Base-by-base conservation (phyloP, 2,113 vertebrate genomes). In the Saguinus midas region DNA sequence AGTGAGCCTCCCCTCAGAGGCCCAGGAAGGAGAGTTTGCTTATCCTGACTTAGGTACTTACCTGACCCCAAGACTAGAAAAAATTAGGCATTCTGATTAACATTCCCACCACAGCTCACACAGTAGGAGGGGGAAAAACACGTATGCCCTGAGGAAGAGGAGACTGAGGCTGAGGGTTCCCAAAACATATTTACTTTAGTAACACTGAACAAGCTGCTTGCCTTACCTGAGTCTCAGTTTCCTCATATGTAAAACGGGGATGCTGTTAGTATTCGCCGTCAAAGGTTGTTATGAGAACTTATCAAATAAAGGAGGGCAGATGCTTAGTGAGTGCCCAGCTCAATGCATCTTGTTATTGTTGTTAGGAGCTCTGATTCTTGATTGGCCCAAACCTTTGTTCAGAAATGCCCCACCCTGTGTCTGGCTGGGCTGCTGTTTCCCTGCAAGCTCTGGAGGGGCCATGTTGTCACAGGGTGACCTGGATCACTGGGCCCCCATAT, bases 341-440 rank as follows among this genome's bases (percentile, higher is more conserved):
- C 40, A 5, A 0, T 10, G 35, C 18, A 5, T 11, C 48, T 48
- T 17, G 32, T 48, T 35, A 6, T 6, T 0, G 10, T 9, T 5
- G 14, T 32, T 3, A 29, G 25, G 17, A 3, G 32, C 25, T 64
- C 58, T 32, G 5, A 16, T 48, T 72, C 5, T 18, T 2, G 4
- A 61, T 16, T 79, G 29, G 14, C 17, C 25, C 58, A 40, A 43
- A 14, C 20, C 70, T 80, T 35, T 75, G 80, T 43, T 80, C 64
- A 27, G 85, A 57, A 37, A 14, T 9, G 14, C 5, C 32, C 1
- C 14, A 18, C 43, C 6, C 45, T n/a, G 20, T 48, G n/a, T 8
- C 76, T 70, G 23, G 48, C 72, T 4, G 0, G 23, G 8, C 21
- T 4, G 17, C 84, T 57, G 3, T 25, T 84, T 80, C 37, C 4